Conservation (phyloP, 2,888 invertebrate species). For the Xanthorhoe spadicearia region DNA sequence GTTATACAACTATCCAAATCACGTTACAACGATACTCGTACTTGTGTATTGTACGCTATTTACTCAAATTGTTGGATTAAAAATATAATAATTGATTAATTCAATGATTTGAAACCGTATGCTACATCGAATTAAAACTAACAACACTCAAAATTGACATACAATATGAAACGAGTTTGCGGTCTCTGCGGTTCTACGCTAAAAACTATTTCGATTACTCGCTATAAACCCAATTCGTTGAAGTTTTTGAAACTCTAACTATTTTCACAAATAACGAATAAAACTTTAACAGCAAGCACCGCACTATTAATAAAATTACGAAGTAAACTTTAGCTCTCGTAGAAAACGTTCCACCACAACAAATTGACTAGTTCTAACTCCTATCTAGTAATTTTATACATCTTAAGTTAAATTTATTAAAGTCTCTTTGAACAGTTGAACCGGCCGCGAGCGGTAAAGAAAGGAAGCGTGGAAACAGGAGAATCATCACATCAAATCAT, state of each 20-base stretch:
- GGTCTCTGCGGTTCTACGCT: conserved; percentile 55
- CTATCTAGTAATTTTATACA: conserved; percentile 73
- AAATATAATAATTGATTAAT: conserved; percentile 53
- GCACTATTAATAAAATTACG: conserved; percentile 74
- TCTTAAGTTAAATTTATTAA: conserved; percentile 67
- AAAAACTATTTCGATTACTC: conserved; percentile 55
- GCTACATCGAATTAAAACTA: conserved; percentile 58
- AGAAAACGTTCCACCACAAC: conserved; percentile 81
- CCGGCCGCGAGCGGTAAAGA: conserved; percentile 77
- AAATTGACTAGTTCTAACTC: conserved; percentile 83
- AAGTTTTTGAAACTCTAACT: conserved; percentile 66
- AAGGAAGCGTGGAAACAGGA: conserved; percentile 54
- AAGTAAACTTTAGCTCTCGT: conserved; percentile 76
- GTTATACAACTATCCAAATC: conserved; percentile 56
- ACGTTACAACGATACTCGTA: conserved; percentile 39
- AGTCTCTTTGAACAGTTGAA: conserved; percentile 78
- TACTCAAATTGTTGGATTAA: conserved; percentile 62
- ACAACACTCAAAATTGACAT: conserved; percentile 58
- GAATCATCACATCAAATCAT: conserved; percentile 52
- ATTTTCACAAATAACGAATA: conserved; percentile 67
- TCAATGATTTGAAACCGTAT: conserved; percentile 78
- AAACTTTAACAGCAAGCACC: conserved; percentile 80
- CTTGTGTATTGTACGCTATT: conserved; percentile 10
- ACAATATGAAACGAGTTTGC: conserved; percentile 53
- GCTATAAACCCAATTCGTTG: conserved; percentile 68